Conservation (phyloP, 2,113 vertebrate species). For the Perognathus longimembris region DNA sequence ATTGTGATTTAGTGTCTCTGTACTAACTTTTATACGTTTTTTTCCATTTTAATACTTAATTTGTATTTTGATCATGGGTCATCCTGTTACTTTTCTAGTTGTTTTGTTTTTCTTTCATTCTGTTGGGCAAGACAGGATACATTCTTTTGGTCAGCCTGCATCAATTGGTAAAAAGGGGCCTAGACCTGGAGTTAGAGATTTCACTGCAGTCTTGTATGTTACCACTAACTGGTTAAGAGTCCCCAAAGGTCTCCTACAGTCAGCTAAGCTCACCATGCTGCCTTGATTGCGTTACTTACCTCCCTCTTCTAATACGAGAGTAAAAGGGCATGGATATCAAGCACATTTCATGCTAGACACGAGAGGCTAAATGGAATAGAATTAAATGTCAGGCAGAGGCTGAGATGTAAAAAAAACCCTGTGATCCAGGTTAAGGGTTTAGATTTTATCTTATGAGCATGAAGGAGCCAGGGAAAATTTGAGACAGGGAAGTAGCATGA, state of each 20-base stretch:
- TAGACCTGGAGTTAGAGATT: not conserved
- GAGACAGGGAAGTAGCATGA: not conserved
- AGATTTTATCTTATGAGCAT: not conserved
- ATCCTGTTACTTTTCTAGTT: not conserved
- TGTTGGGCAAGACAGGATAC: not conserved
- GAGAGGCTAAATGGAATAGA: not conserved
- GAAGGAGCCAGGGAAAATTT: not conserved
- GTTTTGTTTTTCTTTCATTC: not conserved
- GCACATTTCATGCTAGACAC: not conserved
- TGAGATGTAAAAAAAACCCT: not conserved
- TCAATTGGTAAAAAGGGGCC: not conserved
- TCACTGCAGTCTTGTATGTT: not conserved
- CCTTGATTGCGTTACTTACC: not conserved
- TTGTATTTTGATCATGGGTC: conserved; percentile 28
- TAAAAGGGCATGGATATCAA: not conserved
- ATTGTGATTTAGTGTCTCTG: not conserved
- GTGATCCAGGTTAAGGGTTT: not conserved
- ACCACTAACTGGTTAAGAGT: not conserved
- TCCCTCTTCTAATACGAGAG: not conserved
- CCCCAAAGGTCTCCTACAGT: not conserved
- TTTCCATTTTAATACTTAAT: not conserved
- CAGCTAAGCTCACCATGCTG: not conserved
- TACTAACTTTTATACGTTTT: not conserved
- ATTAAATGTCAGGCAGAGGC: not conserved
- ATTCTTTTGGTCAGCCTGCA: not conserved